Conservation (phyloP, 2,797 vertebrate species). For the Manis pentadactyla region DNA sequence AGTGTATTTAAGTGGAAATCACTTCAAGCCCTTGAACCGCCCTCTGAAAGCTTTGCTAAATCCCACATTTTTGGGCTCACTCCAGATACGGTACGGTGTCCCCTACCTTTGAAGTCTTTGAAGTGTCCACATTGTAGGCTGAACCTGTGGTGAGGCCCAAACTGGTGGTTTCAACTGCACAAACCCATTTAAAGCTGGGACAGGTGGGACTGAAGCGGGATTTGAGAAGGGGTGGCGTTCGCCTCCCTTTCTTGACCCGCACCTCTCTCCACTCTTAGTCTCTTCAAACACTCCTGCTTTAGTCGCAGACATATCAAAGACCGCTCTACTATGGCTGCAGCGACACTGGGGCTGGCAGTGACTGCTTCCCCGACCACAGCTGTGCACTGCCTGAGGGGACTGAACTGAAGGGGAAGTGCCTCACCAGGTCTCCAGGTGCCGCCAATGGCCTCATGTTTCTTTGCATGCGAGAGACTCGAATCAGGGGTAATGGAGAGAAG, state of each 20-base stretch:
- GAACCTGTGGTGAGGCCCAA: constrained; percentile 82
- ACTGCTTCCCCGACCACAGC: constrained; percentile 66
- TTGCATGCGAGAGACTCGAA: not conserved
- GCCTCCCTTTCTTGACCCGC: constrained; percentile 79
- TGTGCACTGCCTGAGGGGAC: constrained; percentile 72
- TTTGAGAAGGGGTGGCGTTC: constrained; percentile 78
- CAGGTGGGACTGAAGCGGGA: constrained; percentile 77
- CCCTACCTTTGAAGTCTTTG: constrained; percentile 86
- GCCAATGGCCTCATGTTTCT: not conserved
- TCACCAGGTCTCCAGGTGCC: not conserved
- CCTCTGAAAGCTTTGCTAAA: constrained; percentile 82
- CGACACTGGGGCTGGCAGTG: constrained; percentile 76
- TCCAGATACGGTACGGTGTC: constrained; percentile 77
- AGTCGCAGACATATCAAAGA: constrained; percentile 82
- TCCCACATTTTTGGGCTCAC: constrained; percentile 80
- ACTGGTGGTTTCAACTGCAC: constrained; percentile 76
- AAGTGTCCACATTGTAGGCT: constrained; percentile 82
- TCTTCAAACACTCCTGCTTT: constrained; percentile 83
- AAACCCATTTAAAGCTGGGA: constrained; percentile 77
- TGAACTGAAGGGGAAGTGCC: constrained; percentile 63
- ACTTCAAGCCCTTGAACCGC: constrained; percentile 75
- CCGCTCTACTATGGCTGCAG: constrained; percentile 75
- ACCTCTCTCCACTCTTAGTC: constrained; percentile 77
- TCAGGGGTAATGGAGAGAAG: not conserved
- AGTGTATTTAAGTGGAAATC: constrained; percentile 77